Evolutionary conservation across 2,797 vertebrate genomes (phyloP).

Genomic region (Sebastes taczanowskii): DNA sequence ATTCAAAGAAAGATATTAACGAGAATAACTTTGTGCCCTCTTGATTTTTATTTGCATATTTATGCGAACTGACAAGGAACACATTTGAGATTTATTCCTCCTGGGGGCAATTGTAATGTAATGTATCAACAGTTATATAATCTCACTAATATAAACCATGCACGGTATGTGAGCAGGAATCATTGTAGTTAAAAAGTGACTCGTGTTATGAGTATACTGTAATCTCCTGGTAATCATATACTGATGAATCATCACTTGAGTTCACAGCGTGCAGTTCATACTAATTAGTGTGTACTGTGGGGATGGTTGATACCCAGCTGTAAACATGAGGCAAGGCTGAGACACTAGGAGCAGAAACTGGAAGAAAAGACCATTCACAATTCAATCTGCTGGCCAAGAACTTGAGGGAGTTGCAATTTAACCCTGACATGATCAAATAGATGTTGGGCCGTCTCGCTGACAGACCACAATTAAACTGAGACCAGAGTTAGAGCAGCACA

Average conservation of each 20-base stretch:
- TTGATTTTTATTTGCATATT: neutral
- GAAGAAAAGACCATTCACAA: neutral
- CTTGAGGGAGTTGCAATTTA: neutral
- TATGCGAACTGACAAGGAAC: neutral
- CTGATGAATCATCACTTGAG: constrained; percentile 13
- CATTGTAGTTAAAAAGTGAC: constrained; percentile 14
- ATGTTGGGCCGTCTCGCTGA: neutral
- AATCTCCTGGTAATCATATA: constrained; percentile 8
- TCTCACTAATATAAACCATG: neutral
- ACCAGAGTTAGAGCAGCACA: neutral
- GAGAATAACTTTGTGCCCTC: neutral
- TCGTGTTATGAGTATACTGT: neutral
- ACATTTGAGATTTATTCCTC: neutral
- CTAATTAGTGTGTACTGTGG: neutral
- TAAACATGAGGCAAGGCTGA: neutral
- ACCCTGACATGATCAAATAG: neutral
- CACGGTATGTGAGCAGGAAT: constrained; percentile 6
- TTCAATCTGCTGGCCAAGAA: neutral
- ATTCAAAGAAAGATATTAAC: neutral
- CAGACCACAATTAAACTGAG: neutral
- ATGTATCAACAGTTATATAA: neutral
- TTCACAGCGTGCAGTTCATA: neutral
- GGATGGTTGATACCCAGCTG: neutral
- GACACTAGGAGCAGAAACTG: neutral
- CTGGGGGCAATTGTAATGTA: neutral